Conservation (phyloP, 2,797 vertebrate genomes). For the Amphiprion clarkii region DNA sequence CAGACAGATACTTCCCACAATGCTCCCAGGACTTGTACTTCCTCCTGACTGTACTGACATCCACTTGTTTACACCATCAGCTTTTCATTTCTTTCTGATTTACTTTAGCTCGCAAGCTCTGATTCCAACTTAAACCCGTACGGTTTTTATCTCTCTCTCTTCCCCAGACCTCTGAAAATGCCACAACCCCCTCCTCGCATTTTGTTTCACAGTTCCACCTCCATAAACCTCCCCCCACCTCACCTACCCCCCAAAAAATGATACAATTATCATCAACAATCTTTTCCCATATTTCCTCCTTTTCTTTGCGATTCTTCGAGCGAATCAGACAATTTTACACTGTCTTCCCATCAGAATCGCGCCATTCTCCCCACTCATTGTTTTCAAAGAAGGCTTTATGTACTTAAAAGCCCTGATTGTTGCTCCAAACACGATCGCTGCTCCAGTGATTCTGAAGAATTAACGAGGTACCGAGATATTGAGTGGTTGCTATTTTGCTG, state of each 20-base stretch:
- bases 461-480: slow-evolving; percentile 37
- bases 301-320: slow-evolving; percentile 72
- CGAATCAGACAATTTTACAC: slow-evolving; percentile 76
- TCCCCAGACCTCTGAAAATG: slow-evolving; percentile 14
- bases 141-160: slow-evolving; percentile 2
- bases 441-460: slow-evolving; percentile 67
- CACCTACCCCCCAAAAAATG: slow-evolving; percentile 9
- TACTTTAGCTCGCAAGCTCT: slow-evolving; percentile 31
- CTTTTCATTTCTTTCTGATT: slow-evolving; percentile 49
- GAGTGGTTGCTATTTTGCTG: slow-evolving; percentile 27
- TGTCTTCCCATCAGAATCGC: slow-evolving; percentile 63
- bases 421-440: slow-evolving; percentile 59
- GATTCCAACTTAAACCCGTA: slow-evolving; percentile 50
- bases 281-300: slow-evolving; percentile 59
- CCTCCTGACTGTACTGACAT: slow-evolving; percentile 38
- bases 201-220: slow-evolving; percentile 11
- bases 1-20: slow-evolving; percentile 63
- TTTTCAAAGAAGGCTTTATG: slow-evolving; percentile 63
- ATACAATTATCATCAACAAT: slow-evolving; percentile 62
- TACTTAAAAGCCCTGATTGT: slow-evolving; percentile 58
- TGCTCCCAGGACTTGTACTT: slow-evolving; percentile 58
- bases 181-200: background rate
- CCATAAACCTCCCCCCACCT: slow-evolving; percentile 10
- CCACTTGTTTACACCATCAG: slow-evolving; percentile 44
- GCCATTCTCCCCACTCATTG: slow-evolving; percentile 60